phyloP scores from a whole-genome alignment of 2,888 invertebrate species.

The Rotaria sp. region DNA sequence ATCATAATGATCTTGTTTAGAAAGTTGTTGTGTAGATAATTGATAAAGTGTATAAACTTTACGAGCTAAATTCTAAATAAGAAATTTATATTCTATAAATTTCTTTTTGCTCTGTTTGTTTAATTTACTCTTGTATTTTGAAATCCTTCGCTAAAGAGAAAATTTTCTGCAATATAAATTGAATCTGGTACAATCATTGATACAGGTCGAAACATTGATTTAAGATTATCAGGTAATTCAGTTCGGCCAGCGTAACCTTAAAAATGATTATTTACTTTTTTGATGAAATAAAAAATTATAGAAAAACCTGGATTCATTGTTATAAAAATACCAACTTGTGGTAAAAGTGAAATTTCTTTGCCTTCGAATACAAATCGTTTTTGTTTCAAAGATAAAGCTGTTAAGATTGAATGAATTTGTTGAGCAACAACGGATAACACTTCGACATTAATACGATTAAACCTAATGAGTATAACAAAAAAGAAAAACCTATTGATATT shows the following conservation, averaged over 20 bases:
- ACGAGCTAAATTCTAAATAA: conserved; percentile 48
- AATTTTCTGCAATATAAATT: conserved; percentile 77
- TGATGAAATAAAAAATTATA: too few relatives aligned
- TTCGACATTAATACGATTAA: conserved; percentile 77
- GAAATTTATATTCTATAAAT: background rate
- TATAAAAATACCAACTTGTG: conserved; percentile 76
- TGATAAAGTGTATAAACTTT: conserved; percentile 68
- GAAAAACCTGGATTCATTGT: conserved; percentile 74
- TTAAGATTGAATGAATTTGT: conserved; percentile 73
- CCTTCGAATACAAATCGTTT: conserved; percentile 69
- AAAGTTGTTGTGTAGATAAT: conserved; percentile 74
- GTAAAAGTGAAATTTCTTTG: conserved; percentile 65
- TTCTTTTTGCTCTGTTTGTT: background rate
- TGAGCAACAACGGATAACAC: conserved; percentile 83
- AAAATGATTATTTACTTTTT: background rate
- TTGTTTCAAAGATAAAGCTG: conserved; percentile 60
- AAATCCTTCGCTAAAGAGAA: conserved; percentile 79
- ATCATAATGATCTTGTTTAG: conserved; percentile 81
- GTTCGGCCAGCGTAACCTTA: conserved; percentile 69
- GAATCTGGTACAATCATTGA: conserved; percentile 85
- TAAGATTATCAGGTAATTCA: conserved; percentile 79
- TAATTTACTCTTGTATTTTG: conserved; percentile 69
- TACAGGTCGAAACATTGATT: conserved; percentile 84
- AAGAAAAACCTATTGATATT: too few relatives aligned
- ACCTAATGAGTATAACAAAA: conserved; percentile 49